These are phyloP conservation scores for Oryzias curvinotus DNA, from an alignment of 2,113 vertebrate species.

Conservation along the genomic window DNA sequence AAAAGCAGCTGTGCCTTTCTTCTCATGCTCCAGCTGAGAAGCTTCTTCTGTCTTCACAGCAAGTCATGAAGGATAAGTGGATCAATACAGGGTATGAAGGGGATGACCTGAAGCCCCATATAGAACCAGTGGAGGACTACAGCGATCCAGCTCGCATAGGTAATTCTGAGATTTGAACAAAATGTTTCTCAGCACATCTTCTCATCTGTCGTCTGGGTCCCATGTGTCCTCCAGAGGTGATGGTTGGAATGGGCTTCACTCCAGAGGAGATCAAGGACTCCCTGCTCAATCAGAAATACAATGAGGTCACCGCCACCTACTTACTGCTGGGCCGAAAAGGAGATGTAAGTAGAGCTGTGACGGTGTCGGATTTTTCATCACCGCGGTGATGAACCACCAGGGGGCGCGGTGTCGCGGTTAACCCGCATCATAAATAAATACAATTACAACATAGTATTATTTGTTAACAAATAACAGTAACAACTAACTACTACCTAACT, in stretches of 20 bases:
- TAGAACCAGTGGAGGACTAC: slow-evolving; percentile 78
- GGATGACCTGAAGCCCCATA: slow-evolving; percentile 89
- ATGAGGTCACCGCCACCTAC: slow-evolving; percentile 93
- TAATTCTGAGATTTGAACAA: slow-evolving; percentile 24
- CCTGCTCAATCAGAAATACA: slow-evolving; percentile 90
- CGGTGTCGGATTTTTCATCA: no score
- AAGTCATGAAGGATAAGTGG: slow-evolving; percentile 99
- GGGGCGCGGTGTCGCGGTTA: no score
- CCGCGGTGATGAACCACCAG: no score
- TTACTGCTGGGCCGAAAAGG: slow-evolving; percentile 89
- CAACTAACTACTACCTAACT: no score
- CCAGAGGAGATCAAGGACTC: slow-evolving; percentile 92
- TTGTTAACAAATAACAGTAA: no score
- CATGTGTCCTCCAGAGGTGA: slow-evolving; percentile 81
- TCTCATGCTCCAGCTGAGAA: background rate
- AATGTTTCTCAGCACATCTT: background rate
- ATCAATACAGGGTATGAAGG: slow-evolving; percentile 90
- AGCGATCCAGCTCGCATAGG: slow-evolving; percentile 71
- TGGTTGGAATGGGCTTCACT: slow-evolving; percentile 95
- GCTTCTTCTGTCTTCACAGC: slow-evolving; percentile 65
- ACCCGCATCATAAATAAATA: no score
- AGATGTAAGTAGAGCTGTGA: slow-evolving; percentile 77
- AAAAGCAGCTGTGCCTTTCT: rapidly evolving
- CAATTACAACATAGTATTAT: no score
- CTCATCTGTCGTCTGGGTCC: slow-evolving; percentile 4